A percentile compares a stretch with the other conserved stretches of the same genome.
phyloP scores from a whole-genome alignment of 2,888 invertebrate genomes.

The Tinea pellionella region DNA sequence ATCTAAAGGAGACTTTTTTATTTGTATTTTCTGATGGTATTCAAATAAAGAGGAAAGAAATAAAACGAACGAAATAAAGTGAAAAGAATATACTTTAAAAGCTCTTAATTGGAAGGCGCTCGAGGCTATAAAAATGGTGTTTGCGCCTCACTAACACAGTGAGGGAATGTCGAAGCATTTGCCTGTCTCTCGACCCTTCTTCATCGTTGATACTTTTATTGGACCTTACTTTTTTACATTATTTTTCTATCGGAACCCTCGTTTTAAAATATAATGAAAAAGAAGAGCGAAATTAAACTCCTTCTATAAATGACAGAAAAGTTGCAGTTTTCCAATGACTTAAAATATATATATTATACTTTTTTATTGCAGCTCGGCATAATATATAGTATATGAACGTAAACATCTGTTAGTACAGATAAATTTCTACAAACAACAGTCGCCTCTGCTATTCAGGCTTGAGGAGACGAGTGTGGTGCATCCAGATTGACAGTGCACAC shows the following conservation, averaged over 20 bases:
- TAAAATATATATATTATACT: too few species aligned
- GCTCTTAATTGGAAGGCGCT: slow-evolving; percentile 28
- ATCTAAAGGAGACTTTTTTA: slow-evolving; percentile 6
- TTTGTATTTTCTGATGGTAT: slow-evolving; percentile 6
- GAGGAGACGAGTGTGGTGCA: too few species aligned
- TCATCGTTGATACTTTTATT: slow-evolving; percentile 11
- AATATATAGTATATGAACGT: too few species aligned
- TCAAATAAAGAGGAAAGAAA: slow-evolving; percentile 15
- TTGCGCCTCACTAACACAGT: slow-evolving; percentile 15
- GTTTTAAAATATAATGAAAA: neutral
- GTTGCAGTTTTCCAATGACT: neutral
- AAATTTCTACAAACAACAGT: too few species aligned
- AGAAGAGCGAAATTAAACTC: neutral
- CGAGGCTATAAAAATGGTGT: slow-evolving; percentile 23
- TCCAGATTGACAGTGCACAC: too few species aligned
- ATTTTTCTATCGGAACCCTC: neutral
- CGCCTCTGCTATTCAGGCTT: too few species aligned
- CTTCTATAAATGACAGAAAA: neutral
- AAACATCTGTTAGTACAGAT: too few species aligned
- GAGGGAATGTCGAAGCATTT: slow-evolving; percentile 7
- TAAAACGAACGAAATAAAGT: slow-evolving; percentile 17
- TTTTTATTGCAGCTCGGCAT: too few species aligned
- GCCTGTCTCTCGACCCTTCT: slow-evolving; percentile 7
- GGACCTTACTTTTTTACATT: neutral
- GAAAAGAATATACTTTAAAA: slow-evolving; percentile 24